phyloP scores from a whole-genome alignment of 2,797 vertebrate genomes.

The Perodicticus potto region DNA sequence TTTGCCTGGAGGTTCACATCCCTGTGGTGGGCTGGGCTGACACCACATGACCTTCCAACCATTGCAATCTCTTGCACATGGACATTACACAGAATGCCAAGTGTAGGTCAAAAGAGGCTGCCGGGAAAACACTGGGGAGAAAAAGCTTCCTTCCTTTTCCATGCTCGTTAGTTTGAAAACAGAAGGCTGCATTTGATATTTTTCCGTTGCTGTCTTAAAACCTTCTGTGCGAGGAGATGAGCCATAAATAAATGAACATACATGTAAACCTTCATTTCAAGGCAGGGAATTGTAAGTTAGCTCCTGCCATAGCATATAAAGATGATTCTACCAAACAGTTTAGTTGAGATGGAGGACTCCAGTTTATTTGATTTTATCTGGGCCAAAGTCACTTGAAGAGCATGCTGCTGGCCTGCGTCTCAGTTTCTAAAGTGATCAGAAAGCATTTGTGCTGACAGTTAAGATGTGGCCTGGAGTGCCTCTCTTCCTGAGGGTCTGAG shows the following conservation, averaged over 20 bases:
- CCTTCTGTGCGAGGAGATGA: slow-evolving; percentile 42
- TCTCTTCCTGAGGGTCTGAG: slow-evolving; percentile 30
- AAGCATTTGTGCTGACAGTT: slow-evolving; percentile 37
- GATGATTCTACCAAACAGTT: slow-evolving; percentile 47
- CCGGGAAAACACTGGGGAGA: slow-evolving; percentile 44
- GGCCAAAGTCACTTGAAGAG: slow-evolving; percentile 62
- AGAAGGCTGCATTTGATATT: slow-evolving; percentile 51
- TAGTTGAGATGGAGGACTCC: slow-evolving; percentile 53
- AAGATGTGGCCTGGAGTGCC: slow-evolving; percentile 19
- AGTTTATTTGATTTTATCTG: slow-evolving; percentile 59
- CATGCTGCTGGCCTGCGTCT: slow-evolving; percentile 47
- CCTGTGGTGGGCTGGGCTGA: slow-evolving; percentile 31
- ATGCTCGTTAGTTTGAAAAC: slow-evolving; percentile 50
- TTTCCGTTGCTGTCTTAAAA: slow-evolving; percentile 47
- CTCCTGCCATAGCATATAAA: neutral
- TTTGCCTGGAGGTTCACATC: slow-evolving; percentile 61
- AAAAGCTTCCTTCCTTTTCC: slow-evolving; percentile 35
- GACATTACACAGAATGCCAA: slow-evolving; percentile 64
- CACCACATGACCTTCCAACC: slow-evolving; percentile 37
- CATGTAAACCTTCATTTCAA: slow-evolving; percentile 62
- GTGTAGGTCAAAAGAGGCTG: slow-evolving; percentile 59
- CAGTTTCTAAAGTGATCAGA: slow-evolving; percentile 58
- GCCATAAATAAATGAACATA: slow-evolving; percentile 63
- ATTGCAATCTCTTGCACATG: slow-evolving; percentile 61
- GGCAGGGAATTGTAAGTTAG: slow-evolving; percentile 38